Conservation (phyloP, 2,888 invertebrate species). For the Mayetiola destructor region DNA sequence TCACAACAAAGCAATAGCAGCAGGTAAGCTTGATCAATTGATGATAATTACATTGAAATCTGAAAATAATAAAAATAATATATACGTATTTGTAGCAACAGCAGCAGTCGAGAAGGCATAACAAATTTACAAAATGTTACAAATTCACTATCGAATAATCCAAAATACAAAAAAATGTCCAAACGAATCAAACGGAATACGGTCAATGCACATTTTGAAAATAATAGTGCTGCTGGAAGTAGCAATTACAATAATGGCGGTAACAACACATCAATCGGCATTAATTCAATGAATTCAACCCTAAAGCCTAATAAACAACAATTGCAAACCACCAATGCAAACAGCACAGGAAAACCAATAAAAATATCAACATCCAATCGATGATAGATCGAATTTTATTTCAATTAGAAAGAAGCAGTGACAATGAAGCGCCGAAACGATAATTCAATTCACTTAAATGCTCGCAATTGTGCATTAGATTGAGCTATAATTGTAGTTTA, state of each 20-base stretch:
- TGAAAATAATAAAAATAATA: background rate
- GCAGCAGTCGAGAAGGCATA: constrained; percentile 1
- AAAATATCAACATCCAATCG: background rate
- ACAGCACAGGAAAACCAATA: background rate
- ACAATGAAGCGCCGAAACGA: no score
- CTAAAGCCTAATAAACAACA: background rate
- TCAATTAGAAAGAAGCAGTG: no score
- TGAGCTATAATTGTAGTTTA: no score
- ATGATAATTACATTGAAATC: background rate
- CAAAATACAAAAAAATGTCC: background rate
- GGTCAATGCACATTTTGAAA: background rate
- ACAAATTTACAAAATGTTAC: background rate
- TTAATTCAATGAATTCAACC: background rate
- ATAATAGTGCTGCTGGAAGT: no score
- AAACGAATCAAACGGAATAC: background rate
- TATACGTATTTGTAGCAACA: background rate
- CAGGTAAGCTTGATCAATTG: background rate
- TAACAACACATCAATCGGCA: background rate
- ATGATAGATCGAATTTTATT: no score
- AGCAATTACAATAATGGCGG: no score
- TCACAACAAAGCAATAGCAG: background rate
- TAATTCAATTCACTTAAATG: no score
- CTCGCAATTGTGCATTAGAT: no score
- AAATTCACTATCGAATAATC: background rate
- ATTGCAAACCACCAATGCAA: background rate